Evolutionary conservation across 2,113 vertebrate genomes (phyloP).

Genomic region (Rhinogobius similis): DNA sequence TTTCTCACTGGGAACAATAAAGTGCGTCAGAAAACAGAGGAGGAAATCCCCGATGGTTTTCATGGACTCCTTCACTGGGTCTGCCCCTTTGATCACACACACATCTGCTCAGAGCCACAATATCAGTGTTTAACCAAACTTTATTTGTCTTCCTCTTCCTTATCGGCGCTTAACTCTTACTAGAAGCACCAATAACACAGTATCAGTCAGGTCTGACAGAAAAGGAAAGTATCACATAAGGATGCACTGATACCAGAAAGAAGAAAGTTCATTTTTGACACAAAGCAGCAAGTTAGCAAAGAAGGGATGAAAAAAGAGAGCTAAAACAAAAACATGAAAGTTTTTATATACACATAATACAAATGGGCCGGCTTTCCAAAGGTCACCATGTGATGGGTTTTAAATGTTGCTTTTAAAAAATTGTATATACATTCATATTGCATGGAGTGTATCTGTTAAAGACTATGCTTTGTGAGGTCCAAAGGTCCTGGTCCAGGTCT

Average conservation of each 20-base stretch:
- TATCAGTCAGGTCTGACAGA: neutral
- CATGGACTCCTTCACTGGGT: slow-evolving; percentile 5
- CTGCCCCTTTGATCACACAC: slow-evolving; percentile 3
- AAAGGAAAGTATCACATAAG: slow-evolving; percentile 6
- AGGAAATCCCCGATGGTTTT: slow-evolving; percentile 33
- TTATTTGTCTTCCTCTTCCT: slow-evolving; percentile 27
- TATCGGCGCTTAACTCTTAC: slow-evolving; percentile 11
- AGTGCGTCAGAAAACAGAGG: slow-evolving; percentile 2
- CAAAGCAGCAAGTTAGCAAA: too few relatives aligned
- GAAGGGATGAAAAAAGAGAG: too few relatives aligned
- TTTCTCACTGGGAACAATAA: slow-evolving; percentile 31
- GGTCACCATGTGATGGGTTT: too few relatives aligned
- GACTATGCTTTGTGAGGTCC: too few relatives aligned
- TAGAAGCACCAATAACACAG: neutral
- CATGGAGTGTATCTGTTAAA: too few relatives aligned
- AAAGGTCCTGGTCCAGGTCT: too few relatives aligned
- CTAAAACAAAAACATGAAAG: too few relatives aligned
- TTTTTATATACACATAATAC: too few relatives aligned
- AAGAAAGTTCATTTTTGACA: too few relatives aligned
- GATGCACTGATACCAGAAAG: neutral
- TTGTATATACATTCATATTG: too few relatives aligned
- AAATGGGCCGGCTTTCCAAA: too few relatives aligned
- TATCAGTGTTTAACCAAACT: slow-evolving; percentile 38
- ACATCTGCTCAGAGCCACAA: slow-evolving; percentile 20
- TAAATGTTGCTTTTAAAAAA: too few relatives aligned